These are phyloP conservation scores for Drosophila micromelanica DNA, from an alignment of 1,140 invertebrate species.

Conservation along the genomic window DNA sequence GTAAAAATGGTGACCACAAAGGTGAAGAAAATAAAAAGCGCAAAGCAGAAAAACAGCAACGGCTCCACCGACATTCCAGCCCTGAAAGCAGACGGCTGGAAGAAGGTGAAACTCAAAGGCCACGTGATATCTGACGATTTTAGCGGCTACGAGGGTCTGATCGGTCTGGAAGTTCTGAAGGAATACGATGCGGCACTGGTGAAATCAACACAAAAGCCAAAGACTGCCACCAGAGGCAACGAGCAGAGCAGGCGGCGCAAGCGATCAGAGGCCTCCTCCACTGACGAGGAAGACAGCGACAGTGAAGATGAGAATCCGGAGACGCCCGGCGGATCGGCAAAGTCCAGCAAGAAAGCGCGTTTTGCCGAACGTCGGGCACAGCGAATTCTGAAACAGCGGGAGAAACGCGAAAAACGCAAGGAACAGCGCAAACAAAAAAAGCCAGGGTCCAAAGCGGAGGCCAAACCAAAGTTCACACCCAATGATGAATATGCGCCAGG, in stretches of 20 bases:
- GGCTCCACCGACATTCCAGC: not conserved
- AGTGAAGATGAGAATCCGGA: conserved; percentile 35
- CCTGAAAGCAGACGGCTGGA: conserved; percentile 60
- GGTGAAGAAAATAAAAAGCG: conserved; percentile 21
- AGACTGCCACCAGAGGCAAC: not conserved
- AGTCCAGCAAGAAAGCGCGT: conserved; percentile 49
- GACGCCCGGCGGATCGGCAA: not conserved
- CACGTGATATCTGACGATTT: conserved; percentile 78
- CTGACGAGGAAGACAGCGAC: conserved; percentile 51
- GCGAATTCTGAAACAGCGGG: conserved; percentile 57
- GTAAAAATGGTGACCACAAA: conserved; percentile 25
- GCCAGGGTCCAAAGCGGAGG: not conserved
- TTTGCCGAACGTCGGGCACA: conserved; percentile 56
- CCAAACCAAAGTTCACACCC: conserved; percentile 19
- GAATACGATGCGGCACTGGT: conserved; percentile 72
- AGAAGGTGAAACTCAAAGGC: conserved; percentile 82
- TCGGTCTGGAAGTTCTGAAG: conserved; percentile 81
- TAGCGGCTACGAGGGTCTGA: conserved; percentile 74
- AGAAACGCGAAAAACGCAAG: conserved; percentile 70
- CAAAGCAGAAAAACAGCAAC: conserved; percentile 21
- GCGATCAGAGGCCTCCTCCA: conserved; percentile 11
- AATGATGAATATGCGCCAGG: conserved; percentile 57
- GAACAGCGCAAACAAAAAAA: conserved; percentile 53
- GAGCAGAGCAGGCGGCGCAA: conserved; percentile 11
- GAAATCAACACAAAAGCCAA: conserved; percentile 49